phyloP scores from a whole-genome alignment of 92 coral and sea anemone genomes.

The Zoanthus solanderi region DNA sequence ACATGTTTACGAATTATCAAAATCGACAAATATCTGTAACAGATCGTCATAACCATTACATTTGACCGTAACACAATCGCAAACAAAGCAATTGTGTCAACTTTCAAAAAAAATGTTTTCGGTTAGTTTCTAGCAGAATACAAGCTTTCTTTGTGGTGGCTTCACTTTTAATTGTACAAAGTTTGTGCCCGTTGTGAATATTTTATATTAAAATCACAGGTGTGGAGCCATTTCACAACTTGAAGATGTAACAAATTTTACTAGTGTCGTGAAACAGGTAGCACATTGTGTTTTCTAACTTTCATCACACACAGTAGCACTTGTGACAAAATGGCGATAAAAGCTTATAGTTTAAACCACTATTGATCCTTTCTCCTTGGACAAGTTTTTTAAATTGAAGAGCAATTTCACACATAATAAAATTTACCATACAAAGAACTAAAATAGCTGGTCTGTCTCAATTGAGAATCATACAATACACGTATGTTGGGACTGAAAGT shows the following conservation, averaged over 20 bases:
- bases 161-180: constrained; percentile 1
- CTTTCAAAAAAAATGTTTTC: constrained; percentile 4
- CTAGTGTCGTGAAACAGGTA: constrained; percentile 9
- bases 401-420: too few species aligned
- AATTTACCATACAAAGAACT: too few species aligned
- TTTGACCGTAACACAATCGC: constrained; percentile 18
- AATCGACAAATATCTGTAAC: constrained; percentile 1
- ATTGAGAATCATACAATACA: too few species aligned
- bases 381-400: too few species aligned
- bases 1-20: neutral
- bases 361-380: too few species aligned
- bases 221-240: constrained; percentile 21
- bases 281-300: neutral
- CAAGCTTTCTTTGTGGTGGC: neutral
- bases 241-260: neutral
- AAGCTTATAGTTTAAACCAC: too few species aligned
- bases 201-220: constrained; percentile 28
- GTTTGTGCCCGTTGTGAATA: constrained; percentile 11
- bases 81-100: neutral
- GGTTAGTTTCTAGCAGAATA: neutral
- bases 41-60: neutral
- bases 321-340: too few species aligned
- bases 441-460: too few species aligned
- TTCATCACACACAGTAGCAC: constrained; percentile 1
- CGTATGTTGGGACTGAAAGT: too few species aligned